Percentiles rank a stretch among this genome's conserved stretches.
Evolutionary conservation across 2,113 vertebrate species (phyloP).

Genomic region (Murina feae): DNA sequence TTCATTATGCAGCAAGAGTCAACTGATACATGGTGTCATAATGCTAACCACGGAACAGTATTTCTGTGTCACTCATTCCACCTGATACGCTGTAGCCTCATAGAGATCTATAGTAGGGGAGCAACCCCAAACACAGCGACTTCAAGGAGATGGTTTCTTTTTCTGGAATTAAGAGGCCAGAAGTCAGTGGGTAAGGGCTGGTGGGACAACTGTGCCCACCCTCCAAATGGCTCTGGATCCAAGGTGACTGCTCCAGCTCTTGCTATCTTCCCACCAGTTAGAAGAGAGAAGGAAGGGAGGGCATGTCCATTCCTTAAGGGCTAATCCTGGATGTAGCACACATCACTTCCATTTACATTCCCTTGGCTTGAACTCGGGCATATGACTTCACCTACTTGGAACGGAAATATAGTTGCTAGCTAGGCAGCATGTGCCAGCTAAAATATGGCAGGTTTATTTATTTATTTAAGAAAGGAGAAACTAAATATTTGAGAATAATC

Average conservation of each 20-base stretch:
- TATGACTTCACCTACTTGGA: not conserved
- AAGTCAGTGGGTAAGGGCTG: not conserved
- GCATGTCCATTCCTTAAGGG: not conserved
- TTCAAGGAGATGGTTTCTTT: not conserved
- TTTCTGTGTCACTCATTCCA: not conserved
- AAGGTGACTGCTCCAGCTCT: not conserved
- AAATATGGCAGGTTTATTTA: not conserved
- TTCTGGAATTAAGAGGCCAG: not conserved
- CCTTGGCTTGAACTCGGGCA: not conserved
- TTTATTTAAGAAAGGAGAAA: constrained; percentile 10
- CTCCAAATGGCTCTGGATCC: not conserved
- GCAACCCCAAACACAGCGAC: not conserved
- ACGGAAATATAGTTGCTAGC: not conserved
- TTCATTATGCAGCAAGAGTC: not conserved
- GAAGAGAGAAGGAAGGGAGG: not conserved
- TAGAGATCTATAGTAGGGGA: not conserved
- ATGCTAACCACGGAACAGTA: not conserved
- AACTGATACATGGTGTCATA: not conserved
- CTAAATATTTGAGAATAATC: not conserved
- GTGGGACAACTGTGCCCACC: not conserved
- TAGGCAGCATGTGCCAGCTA: not conserved
- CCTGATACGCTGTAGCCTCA: not conserved
- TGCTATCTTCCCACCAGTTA: not conserved
- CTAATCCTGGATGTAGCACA: not conserved
- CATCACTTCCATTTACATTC: not conserved